phyloP scores from a whole-genome alignment of 2,888 invertebrate species.

The Priocnemis perturbator region DNA sequence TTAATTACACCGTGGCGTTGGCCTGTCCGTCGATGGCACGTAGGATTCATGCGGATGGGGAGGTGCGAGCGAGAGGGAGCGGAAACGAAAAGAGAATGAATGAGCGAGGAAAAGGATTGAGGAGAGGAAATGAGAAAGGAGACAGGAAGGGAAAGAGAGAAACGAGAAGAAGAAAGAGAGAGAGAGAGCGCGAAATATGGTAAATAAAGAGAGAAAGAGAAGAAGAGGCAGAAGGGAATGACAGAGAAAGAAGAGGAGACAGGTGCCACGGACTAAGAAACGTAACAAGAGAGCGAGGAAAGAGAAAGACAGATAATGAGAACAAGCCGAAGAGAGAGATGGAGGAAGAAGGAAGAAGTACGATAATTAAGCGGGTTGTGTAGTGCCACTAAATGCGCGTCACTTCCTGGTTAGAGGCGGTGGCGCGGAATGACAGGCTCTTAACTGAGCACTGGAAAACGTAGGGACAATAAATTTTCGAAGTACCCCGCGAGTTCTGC shows the following conservation, averaged over 20 bases:
- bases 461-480: conserved; percentile 25
- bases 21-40: too few species aligned
- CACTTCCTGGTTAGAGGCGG: conserved; percentile 17
- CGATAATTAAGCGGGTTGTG: conserved; percentile 1
- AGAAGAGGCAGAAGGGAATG: background rate
- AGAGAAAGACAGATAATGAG: too few species aligned
- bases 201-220: conserved; percentile 8
- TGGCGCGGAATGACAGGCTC: too few species aligned
- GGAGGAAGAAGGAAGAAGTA: conserved; percentile 6
- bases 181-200: too few species aligned
- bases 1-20: conserved; percentile 39
- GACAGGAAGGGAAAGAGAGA: conserved; percentile 13
- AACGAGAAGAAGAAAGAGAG: conserved; percentile 17
- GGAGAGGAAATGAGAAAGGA: background rate
- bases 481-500: conserved; percentile 6
- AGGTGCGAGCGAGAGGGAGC: background rate
- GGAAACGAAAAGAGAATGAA: background rate
- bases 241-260: conserved; percentile 5
- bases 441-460: too few species aligned
- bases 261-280: too few species aligned
- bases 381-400: conserved; percentile 19
- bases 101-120: background rate
- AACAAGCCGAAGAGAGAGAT: background rate
- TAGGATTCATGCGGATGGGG: background rate
- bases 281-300: background rate